Evolutionary conservation across 37 sponge, comb jelly and placozoan genomes (phyloP).

Genomic region (Aphrocallistes beatrix): DNA sequence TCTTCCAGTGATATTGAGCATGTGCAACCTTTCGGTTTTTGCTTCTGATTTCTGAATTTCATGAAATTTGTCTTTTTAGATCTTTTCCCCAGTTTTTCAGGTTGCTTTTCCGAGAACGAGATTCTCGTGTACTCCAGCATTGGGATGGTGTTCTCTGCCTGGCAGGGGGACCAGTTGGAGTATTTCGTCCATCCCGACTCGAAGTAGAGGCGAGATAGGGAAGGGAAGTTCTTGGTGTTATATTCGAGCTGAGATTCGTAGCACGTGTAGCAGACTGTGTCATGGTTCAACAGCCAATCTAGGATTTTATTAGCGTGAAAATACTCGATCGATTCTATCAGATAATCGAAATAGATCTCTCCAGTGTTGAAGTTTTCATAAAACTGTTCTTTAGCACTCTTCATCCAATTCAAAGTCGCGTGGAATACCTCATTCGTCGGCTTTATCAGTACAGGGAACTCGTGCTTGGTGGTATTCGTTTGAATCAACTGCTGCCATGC

Average conservation of each 20-base stretch:
- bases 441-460: not conserved
- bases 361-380: not conserved
- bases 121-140: not conserved
- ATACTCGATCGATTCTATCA: slow-evolving; percentile 5
- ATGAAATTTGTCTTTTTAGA: not conserved
- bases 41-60: too few species aligned
- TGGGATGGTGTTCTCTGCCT: not conserved
- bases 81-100: not conserved
- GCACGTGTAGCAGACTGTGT: not conserved
- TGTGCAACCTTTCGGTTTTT: not conserved
- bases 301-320: not conserved
- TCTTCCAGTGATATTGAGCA: not conserved
- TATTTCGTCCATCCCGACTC: not conserved
- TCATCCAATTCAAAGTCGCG: not conserved
- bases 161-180: not conserved
- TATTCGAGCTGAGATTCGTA: not conserved
- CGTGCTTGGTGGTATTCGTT: not conserved
- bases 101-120: too few species aligned
- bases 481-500: slow-evolving; percentile 7
- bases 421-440: not conserved
- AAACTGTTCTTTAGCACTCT: not conserved
- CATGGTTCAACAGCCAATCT: not conserved
- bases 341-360: not conserved
- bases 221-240: not conserved
- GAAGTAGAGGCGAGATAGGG: not conserved